These are phyloP conservation scores for Pediacus dermestoides DNA, from an alignment of 2,888 invertebrate genomes.

Conservation along the genomic window DNA sequence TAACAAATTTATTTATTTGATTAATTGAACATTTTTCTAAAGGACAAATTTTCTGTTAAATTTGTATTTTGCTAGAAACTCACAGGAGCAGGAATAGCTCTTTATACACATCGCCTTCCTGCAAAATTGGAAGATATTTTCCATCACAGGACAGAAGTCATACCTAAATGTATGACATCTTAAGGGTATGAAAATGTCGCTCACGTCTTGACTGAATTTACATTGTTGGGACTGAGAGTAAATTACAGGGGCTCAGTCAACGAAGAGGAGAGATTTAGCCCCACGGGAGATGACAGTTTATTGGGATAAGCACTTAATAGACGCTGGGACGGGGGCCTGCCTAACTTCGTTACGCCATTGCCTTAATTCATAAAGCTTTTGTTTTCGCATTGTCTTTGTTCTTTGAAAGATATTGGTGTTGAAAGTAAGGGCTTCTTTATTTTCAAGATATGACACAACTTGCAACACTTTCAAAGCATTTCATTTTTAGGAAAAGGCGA, in stretches of 20 bases:
- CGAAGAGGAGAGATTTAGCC: constrained; percentile 38
- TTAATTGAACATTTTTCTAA: no score
- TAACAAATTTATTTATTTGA: no score
- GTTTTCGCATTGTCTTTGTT: constrained; percentile 42
- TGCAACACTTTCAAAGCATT: no score
- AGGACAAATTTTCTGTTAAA: no score
- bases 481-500: no score
- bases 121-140: no score
- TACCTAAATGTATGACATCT: constrained; percentile 5
- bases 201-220: constrained; percentile 43
- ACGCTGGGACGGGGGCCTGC: constrained; percentile 33
- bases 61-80: no score
- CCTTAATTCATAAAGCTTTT: constrained; percentile 48
- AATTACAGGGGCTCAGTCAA: constrained; percentile 44
- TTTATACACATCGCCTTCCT: no score
- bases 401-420: constrained; percentile 38
- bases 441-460: constrained; percentile 16
- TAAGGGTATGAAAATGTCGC: constrained; percentile 35
- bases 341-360: constrained; percentile 46
- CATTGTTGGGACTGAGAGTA: constrained; percentile 42
- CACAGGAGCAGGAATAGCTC: no score
- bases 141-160: constrained; percentile 3
- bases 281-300: constrained; percentile 48
- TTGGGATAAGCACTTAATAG: constrained; percentile 50
- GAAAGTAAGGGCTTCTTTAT: constrained; percentile 41